phyloP scores from a whole-genome alignment of 2,888 invertebrate genomes.

The Acleris cristana region DNA sequence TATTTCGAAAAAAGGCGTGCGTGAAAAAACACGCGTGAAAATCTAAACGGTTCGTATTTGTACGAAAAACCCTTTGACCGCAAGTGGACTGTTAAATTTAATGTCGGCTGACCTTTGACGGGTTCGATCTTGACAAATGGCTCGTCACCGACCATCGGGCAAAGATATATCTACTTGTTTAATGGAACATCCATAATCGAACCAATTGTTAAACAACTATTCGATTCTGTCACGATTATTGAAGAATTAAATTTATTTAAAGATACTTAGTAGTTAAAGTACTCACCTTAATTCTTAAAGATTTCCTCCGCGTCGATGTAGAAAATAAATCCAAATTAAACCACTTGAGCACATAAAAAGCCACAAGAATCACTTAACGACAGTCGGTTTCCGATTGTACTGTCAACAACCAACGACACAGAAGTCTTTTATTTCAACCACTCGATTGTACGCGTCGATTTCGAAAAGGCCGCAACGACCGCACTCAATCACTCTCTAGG shows the following conservation, averaged over 20 bases:
- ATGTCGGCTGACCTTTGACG: slow-evolving; percentile 7
- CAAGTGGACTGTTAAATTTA: background rate
- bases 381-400: slow-evolving; percentile 22
- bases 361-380: slow-evolving; percentile 37
- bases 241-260: background rate
- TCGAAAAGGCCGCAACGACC: slow-evolving; percentile 37
- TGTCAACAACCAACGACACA: slow-evolving; percentile 32
- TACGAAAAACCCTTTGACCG: background rate
- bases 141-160: slow-evolving; percentile 3
- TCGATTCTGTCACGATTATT: background rate
- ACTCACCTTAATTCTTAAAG: slow-evolving; percentile 40
- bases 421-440: slow-evolving; percentile 31
- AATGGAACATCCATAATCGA: slow-evolving; percentile 4
- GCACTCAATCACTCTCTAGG: slow-evolving; percentile 41
- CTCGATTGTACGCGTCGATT: slow-evolving; percentile 34
- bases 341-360: slow-evolving; percentile 36
- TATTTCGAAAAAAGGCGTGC: too few species aligned
- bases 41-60: background rate
- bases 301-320: slow-evolving; percentile 5
- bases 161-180: slow-evolving; percentile 3
- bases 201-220: slow-evolving; percentile 1
- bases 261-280: too few species aligned
- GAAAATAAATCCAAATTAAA: slow-evolving; percentile 34
- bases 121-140: slow-evolving; percentile 10
- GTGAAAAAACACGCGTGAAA: background rate